Evolutionary conservation across 2,888 invertebrate genomes (phyloP).

Genomic region (Hanleya hanleyi): DNA sequence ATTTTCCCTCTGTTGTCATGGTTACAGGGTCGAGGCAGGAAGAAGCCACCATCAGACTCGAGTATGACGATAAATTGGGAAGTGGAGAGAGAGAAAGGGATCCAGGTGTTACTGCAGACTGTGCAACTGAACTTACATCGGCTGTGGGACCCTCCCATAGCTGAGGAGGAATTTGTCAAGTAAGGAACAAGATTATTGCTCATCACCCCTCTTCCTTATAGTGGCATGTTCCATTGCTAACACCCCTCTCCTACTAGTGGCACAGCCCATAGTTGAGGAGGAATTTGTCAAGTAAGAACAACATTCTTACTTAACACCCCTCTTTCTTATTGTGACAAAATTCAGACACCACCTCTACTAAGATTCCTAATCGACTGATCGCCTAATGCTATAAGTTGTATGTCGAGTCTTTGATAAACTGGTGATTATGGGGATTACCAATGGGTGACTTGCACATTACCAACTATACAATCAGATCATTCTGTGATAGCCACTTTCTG

Average conservation of each 20-base stretch:
- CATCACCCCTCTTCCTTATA: not conserved
- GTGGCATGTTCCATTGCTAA: constrained; percentile 79
- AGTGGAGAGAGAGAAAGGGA: constrained; percentile 79
- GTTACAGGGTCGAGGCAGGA: constrained; percentile 51
- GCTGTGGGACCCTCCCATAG: constrained; percentile 88
- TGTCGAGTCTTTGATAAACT: no score
- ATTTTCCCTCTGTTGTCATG: no score
- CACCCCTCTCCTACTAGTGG: constrained; percentile 85
- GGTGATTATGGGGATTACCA: no score
- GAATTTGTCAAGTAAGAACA: constrained; percentile 87
- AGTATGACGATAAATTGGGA: constrained; percentile 78
- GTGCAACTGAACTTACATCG: constrained; percentile 82
- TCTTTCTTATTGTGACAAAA: no score
- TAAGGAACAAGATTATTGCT: constrained; percentile 75
- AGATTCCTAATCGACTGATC: no score
- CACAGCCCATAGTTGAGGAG: constrained; percentile 87
- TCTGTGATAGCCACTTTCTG: no score
- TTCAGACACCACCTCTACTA: no score
- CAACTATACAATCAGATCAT: no score
- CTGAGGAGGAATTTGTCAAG: constrained; percentile 88
- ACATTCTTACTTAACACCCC: no score
- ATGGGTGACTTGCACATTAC: no score
- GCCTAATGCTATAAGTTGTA: no score
- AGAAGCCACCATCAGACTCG: not conserved
- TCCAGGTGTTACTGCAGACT: constrained; percentile 81